Evolutionary conservation across 2,888 invertebrate species (phyloP).

Genomic region (Metalampra italica): DNA sequence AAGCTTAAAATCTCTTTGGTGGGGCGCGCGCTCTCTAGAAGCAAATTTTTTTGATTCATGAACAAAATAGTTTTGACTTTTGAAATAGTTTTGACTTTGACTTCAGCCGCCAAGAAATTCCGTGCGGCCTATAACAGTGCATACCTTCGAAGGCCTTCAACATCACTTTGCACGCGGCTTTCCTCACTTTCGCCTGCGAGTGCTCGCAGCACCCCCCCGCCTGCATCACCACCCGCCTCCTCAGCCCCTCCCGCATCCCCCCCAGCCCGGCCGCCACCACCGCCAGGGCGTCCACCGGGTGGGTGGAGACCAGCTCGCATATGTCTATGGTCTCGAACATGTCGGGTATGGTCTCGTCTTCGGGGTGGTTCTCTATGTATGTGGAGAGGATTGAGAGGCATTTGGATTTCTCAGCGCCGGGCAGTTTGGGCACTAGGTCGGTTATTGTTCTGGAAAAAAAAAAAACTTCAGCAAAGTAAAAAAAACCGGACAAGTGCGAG

Average conservation of each 20-base stretch:
- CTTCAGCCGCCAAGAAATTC: no score
- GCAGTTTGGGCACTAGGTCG: slow-evolving; percentile 28
- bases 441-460: slow-evolving; percentile 26
- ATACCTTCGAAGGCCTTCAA: slow-evolving; percentile 31
- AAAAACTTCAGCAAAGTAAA: not conserved
- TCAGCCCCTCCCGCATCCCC: slow-evolving; percentile 21
- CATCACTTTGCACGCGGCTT: slow-evolving; percentile 28
- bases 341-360: slow-evolving; percentile 13
- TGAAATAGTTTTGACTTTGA: no score
- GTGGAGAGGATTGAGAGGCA: slow-evolving; percentile 42
- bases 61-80: no score
- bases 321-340: slow-evolving; percentile 26
- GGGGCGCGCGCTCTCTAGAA: no score
- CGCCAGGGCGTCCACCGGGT: slow-evolving; percentile 16
- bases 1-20: no score
- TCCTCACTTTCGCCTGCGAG: slow-evolving; percentile 16
- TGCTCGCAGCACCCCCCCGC: slow-evolving; percentile 14
- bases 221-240: slow-evolving; percentile 16
- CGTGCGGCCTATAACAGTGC: no score
- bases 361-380: slow-evolving; percentile 22
- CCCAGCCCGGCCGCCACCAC: slow-evolving; percentile 23
- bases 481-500: no score
- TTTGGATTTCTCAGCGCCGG: slow-evolving; percentile 28
- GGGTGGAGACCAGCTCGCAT: slow-evolving; percentile 14
- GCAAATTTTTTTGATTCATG: no score